These are phyloP conservation scores for Campoletis raptor DNA, from an alignment of 2,888 invertebrate species.

Conservation along the genomic window DNA sequence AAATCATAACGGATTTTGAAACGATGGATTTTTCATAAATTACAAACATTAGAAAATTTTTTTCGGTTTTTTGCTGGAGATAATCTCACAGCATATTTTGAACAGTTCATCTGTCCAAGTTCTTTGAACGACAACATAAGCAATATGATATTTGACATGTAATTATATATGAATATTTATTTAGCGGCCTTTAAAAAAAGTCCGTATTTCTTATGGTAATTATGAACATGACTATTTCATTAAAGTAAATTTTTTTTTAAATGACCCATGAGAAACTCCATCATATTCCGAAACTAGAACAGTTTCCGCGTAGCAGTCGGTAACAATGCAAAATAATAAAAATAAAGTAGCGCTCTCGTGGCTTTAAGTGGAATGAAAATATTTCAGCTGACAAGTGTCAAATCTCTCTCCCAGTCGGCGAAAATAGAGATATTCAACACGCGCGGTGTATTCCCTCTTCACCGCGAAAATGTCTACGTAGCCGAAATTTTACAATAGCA, in stretches of 20 bases:
- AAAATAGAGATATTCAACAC: constrained; percentile 4
- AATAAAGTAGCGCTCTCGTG: constrained; percentile 1
- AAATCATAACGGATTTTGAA: no score
- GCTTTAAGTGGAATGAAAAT: constrained; percentile 15
- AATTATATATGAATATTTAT: background rate
- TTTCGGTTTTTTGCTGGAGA: no score
- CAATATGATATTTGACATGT: background rate
- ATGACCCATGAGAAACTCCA: no score
- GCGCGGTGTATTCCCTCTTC: constrained; percentile 46
- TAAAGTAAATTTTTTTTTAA: background rate
- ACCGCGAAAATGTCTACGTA: constrained; percentile 66
- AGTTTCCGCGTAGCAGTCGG: background rate
- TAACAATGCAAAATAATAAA: background rate
- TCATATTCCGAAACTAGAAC: background rate
- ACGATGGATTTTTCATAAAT: no score
- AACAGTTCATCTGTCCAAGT: no score
- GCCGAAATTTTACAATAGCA: constrained; percentile 5
- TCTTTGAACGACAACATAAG: background rate
- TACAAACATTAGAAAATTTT: no score
- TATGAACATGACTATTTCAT: background rate
- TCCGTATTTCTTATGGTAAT: background rate
- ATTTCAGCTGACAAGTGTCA: constrained; percentile 66
- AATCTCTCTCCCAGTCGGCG: constrained; percentile 34
- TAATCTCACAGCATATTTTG: no score
- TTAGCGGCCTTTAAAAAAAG: background rate